Evolutionary conservation across 1,140 invertebrate species (phyloP).

Genomic region (Orchestia grillus): DNA sequence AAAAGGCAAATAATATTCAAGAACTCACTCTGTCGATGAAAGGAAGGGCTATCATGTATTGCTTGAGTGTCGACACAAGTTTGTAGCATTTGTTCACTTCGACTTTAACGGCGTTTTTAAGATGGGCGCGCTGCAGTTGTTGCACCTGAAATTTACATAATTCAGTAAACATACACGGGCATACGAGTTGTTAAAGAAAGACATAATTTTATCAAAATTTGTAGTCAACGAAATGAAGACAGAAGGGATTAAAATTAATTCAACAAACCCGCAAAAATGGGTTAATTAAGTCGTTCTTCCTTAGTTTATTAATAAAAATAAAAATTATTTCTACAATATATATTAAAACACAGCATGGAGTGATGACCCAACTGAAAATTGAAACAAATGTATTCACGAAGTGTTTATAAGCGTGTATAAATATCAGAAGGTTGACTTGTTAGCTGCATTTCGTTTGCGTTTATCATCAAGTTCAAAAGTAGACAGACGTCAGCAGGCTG

Average conservation of each 20-base stretch:
- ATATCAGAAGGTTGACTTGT: too few species aligned
- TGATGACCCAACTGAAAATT: too few species aligned
- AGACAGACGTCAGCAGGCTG: too few species aligned
- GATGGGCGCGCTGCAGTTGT: constrained; percentile 94
- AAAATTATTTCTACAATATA: too few species aligned
- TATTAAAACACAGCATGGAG: too few species aligned
- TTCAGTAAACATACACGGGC: not conserved
- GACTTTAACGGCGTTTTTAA: constrained; percentile 92
- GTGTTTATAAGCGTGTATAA: too few species aligned
- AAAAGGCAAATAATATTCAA: not conserved
- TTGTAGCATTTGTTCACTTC: constrained; percentile 98
- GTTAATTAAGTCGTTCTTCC: too few species aligned
- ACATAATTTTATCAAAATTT: not conserved
- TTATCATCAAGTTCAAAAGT: too few species aligned
- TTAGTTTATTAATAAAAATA: too few species aligned
- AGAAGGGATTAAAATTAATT: not conserved
- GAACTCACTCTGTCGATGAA: constrained; percentile 89
- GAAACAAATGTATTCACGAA: too few species aligned
- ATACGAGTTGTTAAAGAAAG: not conserved
- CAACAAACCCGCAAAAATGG: not conserved
- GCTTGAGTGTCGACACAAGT: constrained; percentile 95
- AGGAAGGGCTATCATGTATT: constrained; percentile 96
- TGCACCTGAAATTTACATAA: constrained; percentile 78
- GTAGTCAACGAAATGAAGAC: not conserved
- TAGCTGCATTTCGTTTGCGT: too few species aligned